These are phyloP conservation scores for Galeruca laticollis DNA, from an alignment of 2,888 invertebrate genomes.

Conservation along the genomic window DNA sequence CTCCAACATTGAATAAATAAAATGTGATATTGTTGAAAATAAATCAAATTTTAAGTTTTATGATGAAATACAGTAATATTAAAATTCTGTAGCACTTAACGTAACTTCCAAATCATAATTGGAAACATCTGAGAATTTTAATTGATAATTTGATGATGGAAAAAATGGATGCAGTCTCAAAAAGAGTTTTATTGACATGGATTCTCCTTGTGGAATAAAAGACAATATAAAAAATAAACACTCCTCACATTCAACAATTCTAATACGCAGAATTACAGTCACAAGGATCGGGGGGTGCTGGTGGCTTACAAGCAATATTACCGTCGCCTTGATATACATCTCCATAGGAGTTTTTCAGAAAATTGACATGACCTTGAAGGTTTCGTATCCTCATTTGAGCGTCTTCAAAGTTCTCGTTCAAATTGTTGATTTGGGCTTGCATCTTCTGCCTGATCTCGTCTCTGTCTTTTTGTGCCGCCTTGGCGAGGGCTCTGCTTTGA, in stretches of 20 bases:
- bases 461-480: constrained; percentile 75
- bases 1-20: background rate
- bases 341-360: constrained; percentile 69
- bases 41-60: too few relatives aligned
- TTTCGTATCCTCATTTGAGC: constrained; percentile 75
- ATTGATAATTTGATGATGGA: too few relatives aligned
- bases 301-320: constrained; percentile 10
- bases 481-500: constrained; percentile 73
- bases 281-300: constrained; percentile 55
- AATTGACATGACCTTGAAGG: constrained; percentile 74
- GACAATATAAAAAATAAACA: background rate
- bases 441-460: constrained; percentile 79
- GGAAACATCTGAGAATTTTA: too few relatives aligned
- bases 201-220: background rate
- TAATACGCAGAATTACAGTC: constrained; percentile 49
- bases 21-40: too few relatives aligned
- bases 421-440: constrained; percentile 75
- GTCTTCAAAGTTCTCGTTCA: constrained; percentile 77
- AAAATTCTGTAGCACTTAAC: too few relatives aligned
- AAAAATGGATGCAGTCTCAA: background rate
- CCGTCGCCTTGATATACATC: constrained; percentile 51
- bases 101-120: too few relatives aligned
- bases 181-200: background rate
- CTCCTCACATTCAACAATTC: background rate
- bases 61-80: too few relatives aligned